A percentile compares a stretch with the other conserved stretches of the same genome.
phyloP scores from a whole-genome alignment of 1,140 invertebrate species.

The Solen grandis region DNA sequence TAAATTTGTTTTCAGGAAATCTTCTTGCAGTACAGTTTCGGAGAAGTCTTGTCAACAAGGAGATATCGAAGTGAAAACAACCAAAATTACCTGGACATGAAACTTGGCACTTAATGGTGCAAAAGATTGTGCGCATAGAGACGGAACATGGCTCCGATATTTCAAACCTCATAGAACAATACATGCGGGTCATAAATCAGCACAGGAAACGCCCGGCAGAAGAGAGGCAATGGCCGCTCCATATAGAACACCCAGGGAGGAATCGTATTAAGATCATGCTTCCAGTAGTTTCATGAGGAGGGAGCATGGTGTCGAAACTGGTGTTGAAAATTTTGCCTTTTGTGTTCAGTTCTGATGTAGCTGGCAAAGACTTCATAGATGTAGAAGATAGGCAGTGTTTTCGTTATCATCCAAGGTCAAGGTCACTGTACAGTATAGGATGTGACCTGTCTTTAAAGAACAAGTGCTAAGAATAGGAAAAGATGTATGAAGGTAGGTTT shows the following conservation, averaged over 20 bases:
- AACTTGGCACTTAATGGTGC: slow-evolving; percentile 97
- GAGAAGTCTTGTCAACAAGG: slow-evolving; percentile 96
- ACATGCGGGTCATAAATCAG: slow-evolving; percentile 87
- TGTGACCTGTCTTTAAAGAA: too few species aligned
- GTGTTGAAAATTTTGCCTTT: too few species aligned
- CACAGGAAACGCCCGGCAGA: slow-evolving; percentile 67
- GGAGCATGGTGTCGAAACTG: too few species aligned
- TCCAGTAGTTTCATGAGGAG: too few species aligned
- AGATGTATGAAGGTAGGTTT: too few species aligned
- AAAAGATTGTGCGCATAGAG: slow-evolving; percentile 96
- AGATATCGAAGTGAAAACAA: slow-evolving; percentile 96
- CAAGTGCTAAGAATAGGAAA: too few species aligned
- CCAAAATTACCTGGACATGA: slow-evolving; percentile 96
- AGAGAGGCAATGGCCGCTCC: slow-evolving; percentile 27
- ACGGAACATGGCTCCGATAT: slow-evolving; percentile 93
- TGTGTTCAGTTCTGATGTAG: too few species aligned
- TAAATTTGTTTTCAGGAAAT: slow-evolving; percentile 91
- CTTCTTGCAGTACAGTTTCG: slow-evolving; percentile 94
- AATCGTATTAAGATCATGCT: slow-evolving; percentile 40
- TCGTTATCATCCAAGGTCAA: too few species aligned
- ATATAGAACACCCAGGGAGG: slow-evolving; percentile 43
- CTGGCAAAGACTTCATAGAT: too few species aligned
- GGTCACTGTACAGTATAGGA: too few species aligned
- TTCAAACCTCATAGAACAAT: slow-evolving; percentile 96
- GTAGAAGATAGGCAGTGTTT: too few species aligned